Conservation (phyloP, 2,888 invertebrate species). For the Fragum whitleyi region DNA sequence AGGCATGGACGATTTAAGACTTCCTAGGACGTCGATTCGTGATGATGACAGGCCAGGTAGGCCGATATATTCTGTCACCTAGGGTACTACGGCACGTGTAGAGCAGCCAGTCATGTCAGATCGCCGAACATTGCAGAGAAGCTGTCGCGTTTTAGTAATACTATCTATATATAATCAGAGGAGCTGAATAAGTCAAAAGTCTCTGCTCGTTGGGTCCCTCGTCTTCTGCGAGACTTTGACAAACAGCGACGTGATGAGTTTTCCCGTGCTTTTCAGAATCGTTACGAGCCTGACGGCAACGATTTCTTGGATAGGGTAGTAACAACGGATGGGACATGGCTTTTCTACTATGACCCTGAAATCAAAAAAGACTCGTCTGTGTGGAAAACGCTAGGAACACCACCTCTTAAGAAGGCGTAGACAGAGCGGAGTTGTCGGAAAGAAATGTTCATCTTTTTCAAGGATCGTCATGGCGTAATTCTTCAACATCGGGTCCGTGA, state of each 20-base stretch:
- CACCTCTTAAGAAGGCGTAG: neutral
- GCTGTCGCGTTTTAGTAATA: no score
- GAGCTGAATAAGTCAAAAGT: neutral
- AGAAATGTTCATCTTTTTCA: no score
- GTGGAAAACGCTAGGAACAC: constrained; percentile 1
- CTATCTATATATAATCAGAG: neutral
- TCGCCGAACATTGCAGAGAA: no score
- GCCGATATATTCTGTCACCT: no score
- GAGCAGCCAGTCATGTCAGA: no score
- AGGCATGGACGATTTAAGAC: no score
- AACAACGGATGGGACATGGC: neutral
- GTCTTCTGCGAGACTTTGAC: neutral
- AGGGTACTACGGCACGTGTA: no score
- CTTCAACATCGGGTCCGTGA: neutral
- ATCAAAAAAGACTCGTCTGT: neutral
- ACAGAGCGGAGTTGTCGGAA: neutral
- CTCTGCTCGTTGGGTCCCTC: no score
- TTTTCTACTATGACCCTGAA: neutral
- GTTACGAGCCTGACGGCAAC: neutral
- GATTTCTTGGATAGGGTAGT: neutral
- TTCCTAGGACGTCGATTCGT: no score
- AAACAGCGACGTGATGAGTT: neutral
- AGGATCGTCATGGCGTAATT: neutral
- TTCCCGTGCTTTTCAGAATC: neutral
- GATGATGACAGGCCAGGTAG: no score